Evolutionary conservation across 2,113 vertebrate species (phyloP).

Genomic region (Struthidea cinerea): DNA sequence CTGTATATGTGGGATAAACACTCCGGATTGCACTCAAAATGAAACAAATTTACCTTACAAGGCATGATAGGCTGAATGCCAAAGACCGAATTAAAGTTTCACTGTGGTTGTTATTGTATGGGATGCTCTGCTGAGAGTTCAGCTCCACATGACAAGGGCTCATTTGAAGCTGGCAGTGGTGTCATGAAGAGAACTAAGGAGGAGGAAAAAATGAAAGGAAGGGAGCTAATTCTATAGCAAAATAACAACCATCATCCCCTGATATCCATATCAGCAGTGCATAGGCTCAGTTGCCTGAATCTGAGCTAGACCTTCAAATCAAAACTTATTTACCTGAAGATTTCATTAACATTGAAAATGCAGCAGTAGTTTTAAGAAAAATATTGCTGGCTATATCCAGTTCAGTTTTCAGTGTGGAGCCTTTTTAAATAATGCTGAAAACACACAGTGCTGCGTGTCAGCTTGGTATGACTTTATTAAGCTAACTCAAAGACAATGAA

Average conservation of each 20-base stretch:
- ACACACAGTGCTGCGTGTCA: background rate
- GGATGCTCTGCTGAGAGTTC: background rate
- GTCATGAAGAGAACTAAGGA: background rate
- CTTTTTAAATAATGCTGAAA: background rate
- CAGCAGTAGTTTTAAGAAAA: background rate
- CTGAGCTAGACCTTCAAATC: background rate
- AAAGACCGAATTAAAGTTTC: background rate
- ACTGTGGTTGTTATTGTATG: background rate
- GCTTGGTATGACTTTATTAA: background rate
- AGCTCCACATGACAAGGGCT: rapidly evolving
- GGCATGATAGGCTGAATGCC: background rate
- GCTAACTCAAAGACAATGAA: background rate
- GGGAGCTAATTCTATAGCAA: background rate
- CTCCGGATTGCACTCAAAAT: background rate
- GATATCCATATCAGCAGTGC: background rate
- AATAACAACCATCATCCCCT: background rate
- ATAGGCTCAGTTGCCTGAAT: background rate
- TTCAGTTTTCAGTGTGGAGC: background rate
- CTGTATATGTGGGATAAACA: background rate
- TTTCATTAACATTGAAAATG: background rate
- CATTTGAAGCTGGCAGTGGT: background rate
- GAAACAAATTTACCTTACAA: background rate
- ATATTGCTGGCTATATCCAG: background rate
- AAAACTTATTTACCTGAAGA: background rate
- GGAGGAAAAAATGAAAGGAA: background rate